Evolutionary conservation across 2,113 vertebrate genomes (phyloP).

Genomic region (Etia nguti): DNA sequence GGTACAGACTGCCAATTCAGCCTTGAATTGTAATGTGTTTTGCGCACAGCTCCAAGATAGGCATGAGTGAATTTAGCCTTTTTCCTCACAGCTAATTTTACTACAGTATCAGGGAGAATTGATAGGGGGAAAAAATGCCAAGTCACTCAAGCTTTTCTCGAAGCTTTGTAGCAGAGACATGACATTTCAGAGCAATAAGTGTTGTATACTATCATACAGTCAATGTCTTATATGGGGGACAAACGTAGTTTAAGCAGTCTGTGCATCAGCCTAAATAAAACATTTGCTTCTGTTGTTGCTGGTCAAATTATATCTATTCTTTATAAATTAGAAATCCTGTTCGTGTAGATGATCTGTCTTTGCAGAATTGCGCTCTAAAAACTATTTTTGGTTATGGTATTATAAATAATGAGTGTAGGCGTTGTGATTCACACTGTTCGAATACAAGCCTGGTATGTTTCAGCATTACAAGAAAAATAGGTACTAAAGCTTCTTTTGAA

Average conservation of each 20-base stretch:
- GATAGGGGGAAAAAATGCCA: neutral
- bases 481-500: neutral
- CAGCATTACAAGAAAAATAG: neutral
- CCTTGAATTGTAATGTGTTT: constrained; percentile 36
- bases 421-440: neutral
- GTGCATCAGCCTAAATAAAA: neutral
- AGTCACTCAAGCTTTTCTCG: constrained; percentile 8
- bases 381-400: neutral
- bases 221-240: neutral
- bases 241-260: neutral
- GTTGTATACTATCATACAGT: neutral
- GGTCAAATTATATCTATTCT: neutral
- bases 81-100: constrained; percentile 6
- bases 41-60: neutral
- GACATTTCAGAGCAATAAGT: neutral
- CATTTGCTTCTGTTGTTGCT: neutral
- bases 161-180: neutral
- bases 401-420: neutral
- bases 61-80: constrained; percentile 17
- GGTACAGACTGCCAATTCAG: neutral
- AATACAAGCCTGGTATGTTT: neutral
- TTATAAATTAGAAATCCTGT: neutral
- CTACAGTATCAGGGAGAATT: neutral
- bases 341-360: neutral
- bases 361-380: neutral